Conservation (phyloP, 2,113 vertebrate species). For the Apodemus sylvaticus region DNA sequence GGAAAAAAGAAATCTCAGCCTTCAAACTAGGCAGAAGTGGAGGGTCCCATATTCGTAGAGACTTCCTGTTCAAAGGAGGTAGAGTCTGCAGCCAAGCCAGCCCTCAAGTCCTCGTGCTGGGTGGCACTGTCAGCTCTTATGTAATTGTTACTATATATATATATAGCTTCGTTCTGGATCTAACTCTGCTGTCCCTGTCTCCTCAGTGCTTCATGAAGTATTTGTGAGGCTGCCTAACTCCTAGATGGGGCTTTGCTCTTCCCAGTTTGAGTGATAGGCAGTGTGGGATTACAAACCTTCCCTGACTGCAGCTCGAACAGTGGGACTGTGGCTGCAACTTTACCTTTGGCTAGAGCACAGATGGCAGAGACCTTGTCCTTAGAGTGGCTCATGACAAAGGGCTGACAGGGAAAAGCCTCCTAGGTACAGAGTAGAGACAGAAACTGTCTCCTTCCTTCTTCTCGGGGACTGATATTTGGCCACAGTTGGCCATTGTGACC, state of each 20-base stretch:
- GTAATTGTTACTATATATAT: conserved; percentile 71
- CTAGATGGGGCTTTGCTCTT: conserved; percentile 62
- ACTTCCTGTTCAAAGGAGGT: conserved; percentile 30
- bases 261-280: neutral
- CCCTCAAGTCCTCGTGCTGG: neutral
- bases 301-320: neutral
- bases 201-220: neutral
- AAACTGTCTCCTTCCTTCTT: conserved; percentile 52
- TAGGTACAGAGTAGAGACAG: conserved; percentile 44
- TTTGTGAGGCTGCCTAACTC: conserved; percentile 63
- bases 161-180: conserved; percentile 65
- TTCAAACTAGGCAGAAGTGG: neutral
- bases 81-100: neutral
- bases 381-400: conserved; percentile 48
- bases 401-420: conserved; percentile 58
- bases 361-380: conserved; percentile 26
- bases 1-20: neutral
- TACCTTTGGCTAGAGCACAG: conserved; percentile 47
- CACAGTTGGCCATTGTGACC: conserved; percentile 50
- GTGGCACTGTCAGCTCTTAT: conserved; percentile 58
- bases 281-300: neutral
- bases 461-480: conserved; percentile 63
- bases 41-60: neutral
- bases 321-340: neutral
- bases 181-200: conserved; percentile 23